These are phyloP conservation scores for Cryptosula pallasiana DNA, from an alignment of 2,888 invertebrate genomes.

Conservation along the genomic window DNA sequence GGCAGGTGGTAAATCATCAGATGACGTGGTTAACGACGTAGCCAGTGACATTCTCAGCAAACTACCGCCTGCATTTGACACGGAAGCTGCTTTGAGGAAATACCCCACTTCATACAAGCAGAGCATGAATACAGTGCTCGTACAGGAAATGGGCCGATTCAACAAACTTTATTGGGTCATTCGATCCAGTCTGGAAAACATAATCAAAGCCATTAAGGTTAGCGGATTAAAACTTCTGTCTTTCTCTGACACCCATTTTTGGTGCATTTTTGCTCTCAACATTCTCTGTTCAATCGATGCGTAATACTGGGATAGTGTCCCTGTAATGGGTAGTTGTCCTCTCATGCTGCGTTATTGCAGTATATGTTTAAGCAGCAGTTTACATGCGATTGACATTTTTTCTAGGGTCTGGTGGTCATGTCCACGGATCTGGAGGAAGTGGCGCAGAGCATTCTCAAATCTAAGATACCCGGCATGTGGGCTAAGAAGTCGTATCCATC, in stretches of 20 bases:
- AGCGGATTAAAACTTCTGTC: no score
- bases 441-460: conserved; percentile 72
- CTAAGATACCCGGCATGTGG: conserved; percentile 60
- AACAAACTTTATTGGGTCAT: conserved; percentile 50
- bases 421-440: conserved; percentile 80
- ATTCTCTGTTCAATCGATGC: no score
- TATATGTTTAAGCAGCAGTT: no score
- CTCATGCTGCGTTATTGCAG: no score
- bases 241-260: no score
- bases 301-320: no score
- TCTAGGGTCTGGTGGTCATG: conserved; percentile 76
- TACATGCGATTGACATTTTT: no score
- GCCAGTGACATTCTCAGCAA: conserved; percentile 70
- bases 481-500: conserved; percentile 55
- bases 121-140: conserved; percentile 56
- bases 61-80: conserved; percentile 51
- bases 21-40: conserved; percentile 73
- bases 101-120: conserved; percentile 54
- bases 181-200: conserved; percentile 46
- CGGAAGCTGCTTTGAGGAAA: conserved; percentile 46
- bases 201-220: conserved; percentile 54
- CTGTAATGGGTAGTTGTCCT: no score
- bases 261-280: no score
- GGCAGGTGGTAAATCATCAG: conserved; percentile 64
- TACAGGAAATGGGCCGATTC: conserved; percentile 55